Base-by-base conservation (phyloP, 2,797 vertebrate genomes). In the Scomberomorus guttatus region DNA sequence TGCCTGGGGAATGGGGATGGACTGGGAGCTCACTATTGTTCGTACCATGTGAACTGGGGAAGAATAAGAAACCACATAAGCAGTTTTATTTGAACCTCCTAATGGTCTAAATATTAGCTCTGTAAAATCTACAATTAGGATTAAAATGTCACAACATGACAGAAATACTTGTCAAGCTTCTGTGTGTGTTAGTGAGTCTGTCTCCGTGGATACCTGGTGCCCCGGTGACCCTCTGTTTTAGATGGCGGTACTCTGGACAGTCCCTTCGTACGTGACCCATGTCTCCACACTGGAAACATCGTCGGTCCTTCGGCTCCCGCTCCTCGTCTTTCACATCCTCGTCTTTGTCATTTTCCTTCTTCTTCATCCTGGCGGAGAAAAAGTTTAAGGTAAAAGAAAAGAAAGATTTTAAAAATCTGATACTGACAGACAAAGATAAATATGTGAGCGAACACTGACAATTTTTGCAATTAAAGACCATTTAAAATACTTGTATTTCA, bases 221-320 rank as follows among this genome's bases (percentile, higher is more conserved):
- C 2, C 86, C 91, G 0, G 84, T 82, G 61, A 93, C 94, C 93
- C 97, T 97, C 92, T 97, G 97, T 46, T 98, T 97, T 17, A 97
- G 95, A 84, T 97, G 96, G 81, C 97, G 96, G 93, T 97, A 97
- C 77, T 99, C 98, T 0, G 98, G 98, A 84, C 98, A 99, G 90
- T 99, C 98, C 80, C 98, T 95, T 74, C 98, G 94, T 12, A 99
- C 97, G 4, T 99, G 98, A 27, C 98, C 97, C 68, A 96, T 95
- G 86, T 98, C 97, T 8, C 98, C 98, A 75, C 98, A 99, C 92
- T 98, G 99, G 90, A 99, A 99, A 86, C 98, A 99, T 1, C 98
- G 97, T 59, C 98, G 94, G 90, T 99, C 98, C 92, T 98, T 95
- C 13, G 95, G 95, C 85, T 99, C 97, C 25, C 97, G 94, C 20